These are phyloP conservation scores for Pungitius pungitius DNA, from an alignment of 2,113 vertebrate species.

Conservation along the genomic window DNA sequence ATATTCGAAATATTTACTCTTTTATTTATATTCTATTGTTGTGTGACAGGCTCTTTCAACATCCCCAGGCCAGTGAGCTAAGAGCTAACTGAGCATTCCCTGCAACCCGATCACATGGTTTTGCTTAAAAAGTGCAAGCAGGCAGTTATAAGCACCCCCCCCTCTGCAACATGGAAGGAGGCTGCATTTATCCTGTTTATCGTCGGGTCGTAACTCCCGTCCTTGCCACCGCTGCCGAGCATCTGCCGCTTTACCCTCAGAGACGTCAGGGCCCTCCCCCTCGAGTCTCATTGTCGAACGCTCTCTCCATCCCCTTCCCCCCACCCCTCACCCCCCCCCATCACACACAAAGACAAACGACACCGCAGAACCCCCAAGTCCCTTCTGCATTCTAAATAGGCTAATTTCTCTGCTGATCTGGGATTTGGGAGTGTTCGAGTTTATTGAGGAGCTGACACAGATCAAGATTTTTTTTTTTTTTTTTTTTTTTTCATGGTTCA, in stretches of 20 bases:
- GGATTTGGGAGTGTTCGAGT: slow-evolving; percentile 71
- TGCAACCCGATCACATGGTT: slow-evolving; percentile 49
- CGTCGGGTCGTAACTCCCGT: slow-evolving; percentile 53
- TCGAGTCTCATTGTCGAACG: slow-evolving; percentile 22
- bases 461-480: slow-evolving; percentile 56
- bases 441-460: slow-evolving; percentile 73
- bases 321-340: slow-evolving; percentile 7
- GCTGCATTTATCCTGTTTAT: slow-evolving; percentile 61
- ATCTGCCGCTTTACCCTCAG: slow-evolving; percentile 61
- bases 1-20: not conserved
- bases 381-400: slow-evolving; percentile 70
- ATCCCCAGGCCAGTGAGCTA: not conserved
- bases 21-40: not conserved
- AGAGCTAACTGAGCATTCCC: slow-evolving; percentile 30
- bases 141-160: slow-evolving; percentile 34
- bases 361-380: slow-evolving; percentile 21
- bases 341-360: slow-evolving; percentile 17
- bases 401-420: slow-evolving; percentile 82
- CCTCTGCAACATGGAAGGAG: slow-evolving; percentile 19
- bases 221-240: slow-evolving; percentile 34
- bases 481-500: slow-evolving; percentile 34
- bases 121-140: slow-evolving; percentile 61
- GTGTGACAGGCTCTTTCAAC: not conserved
- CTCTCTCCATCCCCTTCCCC: slow-evolving; percentile 14
- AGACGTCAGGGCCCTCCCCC: slow-evolving; percentile 54